These are phyloP conservation scores for Cygnus atratus DNA, from an alignment of 2,113 vertebrate species.

Conservation along the genomic window DNA sequence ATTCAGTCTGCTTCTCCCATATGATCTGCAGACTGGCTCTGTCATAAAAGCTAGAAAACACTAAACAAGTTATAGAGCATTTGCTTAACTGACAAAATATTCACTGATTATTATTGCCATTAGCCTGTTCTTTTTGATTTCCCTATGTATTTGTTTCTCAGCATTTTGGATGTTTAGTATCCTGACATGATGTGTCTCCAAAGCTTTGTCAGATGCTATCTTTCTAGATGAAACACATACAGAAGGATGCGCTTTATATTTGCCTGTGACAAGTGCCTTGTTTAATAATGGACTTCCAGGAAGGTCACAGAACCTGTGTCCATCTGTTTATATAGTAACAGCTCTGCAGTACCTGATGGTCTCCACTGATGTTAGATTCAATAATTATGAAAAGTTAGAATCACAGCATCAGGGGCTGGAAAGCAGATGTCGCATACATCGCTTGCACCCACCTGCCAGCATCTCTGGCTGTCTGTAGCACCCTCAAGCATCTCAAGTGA, in stretches of 20 bases:
- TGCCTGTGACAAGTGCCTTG: conserved; percentile 4
- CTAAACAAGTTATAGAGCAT: conserved; percentile 68
- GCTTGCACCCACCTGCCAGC: background rate
- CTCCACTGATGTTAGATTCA: background rate
- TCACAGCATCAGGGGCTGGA: background rate
- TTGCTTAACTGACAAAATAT: conserved; percentile 69
- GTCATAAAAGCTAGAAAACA: conserved; percentile 66
- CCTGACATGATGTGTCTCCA: conserved; percentile 50
- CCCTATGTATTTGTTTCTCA: conserved; percentile 67
- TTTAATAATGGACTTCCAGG: background rate
- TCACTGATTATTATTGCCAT: conserved; percentile 67
- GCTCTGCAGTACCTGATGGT: background rate
- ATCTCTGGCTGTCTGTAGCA: background rate
- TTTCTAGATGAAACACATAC: conserved; percentile 37
- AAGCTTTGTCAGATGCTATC: conserved; percentile 66
- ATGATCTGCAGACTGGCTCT: conserved; percentile 71
- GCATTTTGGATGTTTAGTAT: conserved; percentile 45
- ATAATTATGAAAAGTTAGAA: background rate
- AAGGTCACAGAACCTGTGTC: conserved; percentile 11
- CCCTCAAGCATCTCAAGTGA: background rate
- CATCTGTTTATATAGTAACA: background rate
- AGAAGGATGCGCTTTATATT: conserved; percentile 22
- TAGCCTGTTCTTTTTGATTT: conserved; percentile 67
- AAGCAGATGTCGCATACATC: fast-evolving
- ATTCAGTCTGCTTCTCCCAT: conserved; percentile 73